Conservation (phyloP, 2,113 vertebrate genomes). For the Vulpes lagopus region DNA sequence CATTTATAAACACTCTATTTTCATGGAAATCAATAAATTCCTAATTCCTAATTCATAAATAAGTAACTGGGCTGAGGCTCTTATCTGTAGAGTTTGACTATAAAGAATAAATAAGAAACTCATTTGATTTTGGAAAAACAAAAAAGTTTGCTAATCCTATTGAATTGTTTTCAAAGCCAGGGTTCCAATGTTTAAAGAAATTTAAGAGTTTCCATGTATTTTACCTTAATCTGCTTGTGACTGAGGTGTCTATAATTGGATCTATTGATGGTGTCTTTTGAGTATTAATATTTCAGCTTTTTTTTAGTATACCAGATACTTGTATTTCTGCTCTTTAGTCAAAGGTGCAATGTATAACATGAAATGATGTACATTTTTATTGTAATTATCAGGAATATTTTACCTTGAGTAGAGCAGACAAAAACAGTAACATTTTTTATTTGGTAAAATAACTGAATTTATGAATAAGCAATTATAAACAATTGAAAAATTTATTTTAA, state of each 20-base stretch:
- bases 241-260: constrained; percentile 44
- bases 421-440: neutral
- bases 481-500: neutral
- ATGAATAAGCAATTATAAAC: neutral
- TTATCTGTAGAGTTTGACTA: neutral
- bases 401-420: neutral
- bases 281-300: constrained; percentile 37
- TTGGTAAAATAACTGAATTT: neutral
- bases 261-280: neutral
- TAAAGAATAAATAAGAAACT: neutral
- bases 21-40: constrained; percentile 29
- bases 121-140: neutral
- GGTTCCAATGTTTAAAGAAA: neutral
- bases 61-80: neutral
- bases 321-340: constrained; percentile 32
- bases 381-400: constrained; percentile 51
- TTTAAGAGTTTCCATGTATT: neutral
- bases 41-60: neutral
- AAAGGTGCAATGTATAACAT: neutral
- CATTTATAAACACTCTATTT: constrained; percentile 8
- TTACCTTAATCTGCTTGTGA: constrained; percentile 10
- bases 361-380: neutral
- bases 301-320: neutral
- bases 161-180: neutral
- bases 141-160: neutral